These are phyloP conservation scores for Tragulus kanchil DNA, from an alignment of 2,113 vertebrate genomes.

Conservation along the genomic window DNA sequence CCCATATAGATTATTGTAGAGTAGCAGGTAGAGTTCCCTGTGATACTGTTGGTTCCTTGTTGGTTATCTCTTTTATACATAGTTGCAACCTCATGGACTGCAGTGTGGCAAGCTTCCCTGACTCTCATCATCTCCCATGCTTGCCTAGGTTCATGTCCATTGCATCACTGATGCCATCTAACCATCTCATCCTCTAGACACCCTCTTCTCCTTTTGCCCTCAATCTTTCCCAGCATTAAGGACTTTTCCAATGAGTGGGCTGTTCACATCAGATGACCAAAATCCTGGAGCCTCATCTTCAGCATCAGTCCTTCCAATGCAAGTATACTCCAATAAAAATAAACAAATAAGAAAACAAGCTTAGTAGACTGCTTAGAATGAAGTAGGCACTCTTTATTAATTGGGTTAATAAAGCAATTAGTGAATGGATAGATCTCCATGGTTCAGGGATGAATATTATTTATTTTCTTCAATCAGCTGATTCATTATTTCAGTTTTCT, in stretches of 20 bases:
- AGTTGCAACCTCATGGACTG: background rate
- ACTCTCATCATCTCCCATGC: background rate
- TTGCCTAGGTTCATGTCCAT: background rate
- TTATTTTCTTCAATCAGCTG: background rate
- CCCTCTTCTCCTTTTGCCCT: background rate
- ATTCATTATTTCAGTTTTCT: background rate
- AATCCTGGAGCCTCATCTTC: background rate
- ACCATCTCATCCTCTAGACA: background rate
- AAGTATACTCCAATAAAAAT: background rate
- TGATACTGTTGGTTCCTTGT: background rate
- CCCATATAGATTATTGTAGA: background rate
- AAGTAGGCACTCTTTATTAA: background rate
- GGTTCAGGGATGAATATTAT: background rate
- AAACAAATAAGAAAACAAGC: background rate
- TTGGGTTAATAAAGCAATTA: background rate
- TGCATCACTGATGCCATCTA: background rate
- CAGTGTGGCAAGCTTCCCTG: accelerated
- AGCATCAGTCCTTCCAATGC: background rate
- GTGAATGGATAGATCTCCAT: background rate
- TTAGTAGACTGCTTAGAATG: background rate
- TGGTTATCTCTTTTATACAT: background rate
- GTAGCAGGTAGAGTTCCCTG: background rate
- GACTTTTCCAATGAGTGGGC: background rate
- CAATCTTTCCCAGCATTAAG: background rate
- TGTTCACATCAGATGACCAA: background rate